Conservation (phyloP, 2,113 vertebrate species). For the Oreochromis aureus region DNA sequence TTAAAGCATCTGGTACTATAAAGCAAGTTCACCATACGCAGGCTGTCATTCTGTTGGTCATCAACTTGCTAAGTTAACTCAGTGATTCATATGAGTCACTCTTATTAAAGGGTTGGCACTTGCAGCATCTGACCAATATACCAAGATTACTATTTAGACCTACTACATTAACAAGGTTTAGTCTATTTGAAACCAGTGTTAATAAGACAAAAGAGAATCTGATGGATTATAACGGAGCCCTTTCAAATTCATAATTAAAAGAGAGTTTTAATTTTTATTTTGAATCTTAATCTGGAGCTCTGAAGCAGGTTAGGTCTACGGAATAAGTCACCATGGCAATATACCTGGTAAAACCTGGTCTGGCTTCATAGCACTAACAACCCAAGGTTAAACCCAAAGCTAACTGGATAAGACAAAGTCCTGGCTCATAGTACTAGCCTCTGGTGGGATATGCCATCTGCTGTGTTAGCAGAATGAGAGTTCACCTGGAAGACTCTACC, state of each 20-base stretch:
- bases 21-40: not conserved
- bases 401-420: not conserved
- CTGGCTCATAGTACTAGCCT: not conserved
- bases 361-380: not conserved
- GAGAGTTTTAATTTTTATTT: not conserved
- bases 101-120: not conserved
- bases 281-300: not conserved
- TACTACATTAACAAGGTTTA: not conserved
- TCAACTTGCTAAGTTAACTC: not conserved
- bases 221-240: not conserved
- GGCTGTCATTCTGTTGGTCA: not conserved
- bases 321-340: not conserved
- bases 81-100: not conserved
- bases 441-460: not conserved
- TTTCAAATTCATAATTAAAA: not conserved
- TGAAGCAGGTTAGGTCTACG: not conserved
- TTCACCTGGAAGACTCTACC: not conserved
- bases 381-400: not conserved
- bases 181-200: not conserved
- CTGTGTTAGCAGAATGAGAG: not conserved
- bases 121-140: not conserved
- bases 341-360: not conserved
- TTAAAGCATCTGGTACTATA: not conserved
- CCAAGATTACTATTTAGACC: not conserved
- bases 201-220: not conserved